Conservation (phyloP, 2,888 invertebrate species). For the Thymelicus lineola region DNA sequence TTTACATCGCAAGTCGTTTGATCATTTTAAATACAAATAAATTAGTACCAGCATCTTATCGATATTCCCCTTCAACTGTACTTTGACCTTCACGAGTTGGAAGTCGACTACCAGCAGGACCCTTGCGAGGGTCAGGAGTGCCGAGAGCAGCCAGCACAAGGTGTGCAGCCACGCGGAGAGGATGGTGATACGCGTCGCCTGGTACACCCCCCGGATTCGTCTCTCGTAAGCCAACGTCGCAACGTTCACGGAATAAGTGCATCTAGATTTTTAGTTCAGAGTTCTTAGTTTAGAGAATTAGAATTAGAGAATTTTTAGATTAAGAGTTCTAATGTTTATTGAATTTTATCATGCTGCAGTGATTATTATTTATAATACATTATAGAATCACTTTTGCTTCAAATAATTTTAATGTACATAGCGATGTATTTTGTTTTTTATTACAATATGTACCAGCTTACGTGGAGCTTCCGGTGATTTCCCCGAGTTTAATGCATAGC, state of each 20-base stretch:
- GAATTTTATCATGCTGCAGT: too few species aligned
- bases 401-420: too few species aligned
- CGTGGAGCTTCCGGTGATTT: conserved; percentile 70
- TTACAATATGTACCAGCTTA: conserved; percentile 53
- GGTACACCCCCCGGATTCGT: conserved; percentile 75
- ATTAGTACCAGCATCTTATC: conserved; percentile 68
- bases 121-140: conserved; percentile 59
- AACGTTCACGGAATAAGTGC: conserved; percentile 73
- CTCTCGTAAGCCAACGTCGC: conserved; percentile 73
- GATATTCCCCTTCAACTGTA: conserved; percentile 62
- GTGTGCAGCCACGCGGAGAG: conserved; percentile 77
- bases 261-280: conserved; percentile 49
- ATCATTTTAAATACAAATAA: neutral
- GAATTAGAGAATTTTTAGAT: too few species aligned
- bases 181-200: conserved; percentile 70
- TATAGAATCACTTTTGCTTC: too few species aligned
- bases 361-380: too few species aligned
- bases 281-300: neutral
- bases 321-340: too few species aligned
- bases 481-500: conserved; percentile 68
- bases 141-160: conserved; percentile 70
- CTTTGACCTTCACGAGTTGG: conserved; percentile 66
- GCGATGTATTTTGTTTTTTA: too few species aligned
- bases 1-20: neutral
- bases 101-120: conserved; percentile 73